A percentile compares a stretch with the other conserved stretches of the same genome.
These are phyloP conservation scores for Buphagus erythrorhynchus DNA, from an alignment of 2,797 vertebrate genomes.

Conservation along the genomic window DNA sequence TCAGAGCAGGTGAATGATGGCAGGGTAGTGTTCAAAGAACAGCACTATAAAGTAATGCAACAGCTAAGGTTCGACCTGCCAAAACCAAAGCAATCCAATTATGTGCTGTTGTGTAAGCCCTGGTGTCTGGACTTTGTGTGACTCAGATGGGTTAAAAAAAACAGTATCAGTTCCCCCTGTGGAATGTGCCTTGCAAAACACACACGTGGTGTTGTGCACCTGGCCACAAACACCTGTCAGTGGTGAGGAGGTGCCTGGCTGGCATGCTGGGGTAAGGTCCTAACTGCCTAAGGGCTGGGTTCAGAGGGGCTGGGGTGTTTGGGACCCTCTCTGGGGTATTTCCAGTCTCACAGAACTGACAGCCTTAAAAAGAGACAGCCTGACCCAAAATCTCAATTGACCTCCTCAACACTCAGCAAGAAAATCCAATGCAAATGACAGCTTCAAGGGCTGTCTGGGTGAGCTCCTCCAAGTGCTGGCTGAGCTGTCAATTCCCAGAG, in stretches of 20 bases:
- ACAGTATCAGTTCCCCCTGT: neutral
- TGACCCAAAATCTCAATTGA: neutral
- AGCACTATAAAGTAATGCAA: neutral
- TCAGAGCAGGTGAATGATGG: neutral
- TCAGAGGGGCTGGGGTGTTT: neutral
- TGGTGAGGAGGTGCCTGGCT: neutral
- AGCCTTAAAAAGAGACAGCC: neutral
- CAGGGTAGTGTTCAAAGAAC: neutral
- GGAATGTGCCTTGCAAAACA: neutral
- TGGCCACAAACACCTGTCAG: rapidly evolving
- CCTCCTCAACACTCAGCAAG: neutral
- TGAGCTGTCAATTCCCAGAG: neutral
- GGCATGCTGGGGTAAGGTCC: rapidly evolving
- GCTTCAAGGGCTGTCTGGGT: neutral
- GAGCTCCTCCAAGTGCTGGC: neutral
- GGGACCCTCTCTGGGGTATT: neutral
- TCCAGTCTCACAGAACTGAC: neutral
- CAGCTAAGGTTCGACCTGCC: neutral
- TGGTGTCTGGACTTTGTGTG: neutral
- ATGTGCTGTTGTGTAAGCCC: neutral
- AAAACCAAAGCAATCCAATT: neutral
- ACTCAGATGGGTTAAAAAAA: neutral
- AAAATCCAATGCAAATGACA: neutral
- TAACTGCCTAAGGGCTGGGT: neutral
- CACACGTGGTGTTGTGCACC: rapidly evolving